Evolutionary conservation across 1,140 invertebrate species (phyloP).

Genomic region (Aphis gossypii): DNA sequence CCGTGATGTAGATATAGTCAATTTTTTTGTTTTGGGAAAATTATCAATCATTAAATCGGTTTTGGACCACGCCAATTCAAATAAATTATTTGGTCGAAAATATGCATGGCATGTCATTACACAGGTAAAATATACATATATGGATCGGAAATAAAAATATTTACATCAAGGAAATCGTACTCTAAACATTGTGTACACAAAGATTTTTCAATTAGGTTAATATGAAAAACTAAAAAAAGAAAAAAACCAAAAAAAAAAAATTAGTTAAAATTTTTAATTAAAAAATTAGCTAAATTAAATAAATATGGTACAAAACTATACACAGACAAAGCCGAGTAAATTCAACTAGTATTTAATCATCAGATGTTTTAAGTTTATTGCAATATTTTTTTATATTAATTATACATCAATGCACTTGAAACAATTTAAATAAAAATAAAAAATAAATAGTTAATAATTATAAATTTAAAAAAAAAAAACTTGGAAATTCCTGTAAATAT

Average conservation of each 20-base stretch:
- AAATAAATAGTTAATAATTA: background rate
- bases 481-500: too few species aligned
- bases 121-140: slow-evolving; percentile 64
- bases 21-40: slow-evolving; percentile 83
- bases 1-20: slow-evolving; percentile 83
- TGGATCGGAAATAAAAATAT: background rate
- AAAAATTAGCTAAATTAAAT: too few species aligned
- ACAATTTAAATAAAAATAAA: background rate
- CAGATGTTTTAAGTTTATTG: background rate
- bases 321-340: too few species aligned
- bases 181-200: too few species aligned
- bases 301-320: too few species aligned
- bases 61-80: slow-evolving; percentile 68
- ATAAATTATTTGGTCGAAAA: slow-evolving; percentile 66
- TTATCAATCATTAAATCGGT: slow-evolving; percentile 75
- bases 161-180: background rate
- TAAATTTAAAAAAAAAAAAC: background rate
- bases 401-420: background rate
- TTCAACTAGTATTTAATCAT: background rate
- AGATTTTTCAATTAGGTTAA: too few species aligned
- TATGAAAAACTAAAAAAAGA: too few species aligned
- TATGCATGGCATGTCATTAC: slow-evolving; percentile 72
- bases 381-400: background rate
- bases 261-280: too few species aligned
- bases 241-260: too few species aligned